Base-by-base conservation (phyloP, 2,888 invertebrate species). In the Fragum sueziense region DNA sequence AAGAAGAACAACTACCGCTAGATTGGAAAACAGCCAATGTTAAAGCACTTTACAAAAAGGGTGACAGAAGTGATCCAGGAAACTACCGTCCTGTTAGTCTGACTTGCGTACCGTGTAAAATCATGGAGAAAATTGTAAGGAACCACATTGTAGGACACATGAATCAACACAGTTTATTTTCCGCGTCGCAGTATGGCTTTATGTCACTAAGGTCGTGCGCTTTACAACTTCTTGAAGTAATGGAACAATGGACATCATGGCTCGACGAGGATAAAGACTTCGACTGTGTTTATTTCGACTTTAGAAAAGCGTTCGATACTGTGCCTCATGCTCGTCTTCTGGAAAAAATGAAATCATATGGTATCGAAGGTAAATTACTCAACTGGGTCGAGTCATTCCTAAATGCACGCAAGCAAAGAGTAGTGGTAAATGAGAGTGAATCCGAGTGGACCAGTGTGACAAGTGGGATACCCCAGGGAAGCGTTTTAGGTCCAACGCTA, bases 381-480 rank as follows among this genome's bases (percentile, higher is more conserved):
- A 33, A 62, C 1, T 82, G 76, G 79, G 41, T 79, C 4, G 52
- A 29, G 69, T 62, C 61, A 22, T 79, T 82, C 57, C 52, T 82
- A 17, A 37, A 11, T 14, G 29, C 72, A 11, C 34, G 77, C 4
- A 31, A 54, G 68, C 79, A 82, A 37, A 20, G 68, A 37, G 76
- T 79, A 20, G 34, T 62, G 27, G 67, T 82, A 7, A 76, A 73
- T 52, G 20, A 17, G 6, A 14, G 22, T 27, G 22, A 41, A 6
- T 82, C 82, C 2, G 29, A 41, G 17, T 77, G 76, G 76, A n/a
- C 67, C n/a, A 37, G 61, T 29, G 74, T 82, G 0, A 73, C 61
- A 33, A 74, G 72, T 41, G 82, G 82, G 25, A 74, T 82, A 2
- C 79, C 79, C 2, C 82, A 82, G 37, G 82, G 82, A 1, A 76